Conservation (phyloP, 1,140 invertebrate genomes). For the Drosophila serrata region DNA sequence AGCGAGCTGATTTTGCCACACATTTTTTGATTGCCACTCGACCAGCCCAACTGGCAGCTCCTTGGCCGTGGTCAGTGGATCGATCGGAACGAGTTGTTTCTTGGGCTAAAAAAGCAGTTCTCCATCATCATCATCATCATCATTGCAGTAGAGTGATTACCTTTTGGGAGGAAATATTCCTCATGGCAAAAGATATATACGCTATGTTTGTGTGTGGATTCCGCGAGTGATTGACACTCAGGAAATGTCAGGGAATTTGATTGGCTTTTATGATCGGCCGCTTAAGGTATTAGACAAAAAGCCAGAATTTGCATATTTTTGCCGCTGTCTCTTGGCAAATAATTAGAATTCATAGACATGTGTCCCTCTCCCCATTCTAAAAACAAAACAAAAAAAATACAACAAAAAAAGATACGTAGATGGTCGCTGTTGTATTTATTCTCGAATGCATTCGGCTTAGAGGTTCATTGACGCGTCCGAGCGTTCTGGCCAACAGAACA, state of each 20-base stretch:
- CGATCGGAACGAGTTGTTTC: slow-evolving; percentile 70
- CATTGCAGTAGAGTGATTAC: slow-evolving; percentile 59
- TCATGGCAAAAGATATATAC: neutral
- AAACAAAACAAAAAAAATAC: slow-evolving; percentile 7
- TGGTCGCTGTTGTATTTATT: slow-evolving; percentile 19
- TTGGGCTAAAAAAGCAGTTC: slow-evolving; percentile 54
- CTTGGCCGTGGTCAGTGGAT: slow-evolving; percentile 63
- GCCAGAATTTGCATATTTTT: slow-evolving; percentile 75
- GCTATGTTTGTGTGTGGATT: slow-evolving; percentile 32
- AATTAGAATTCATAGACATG: slow-evolving; percentile 82
- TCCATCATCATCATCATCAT: slow-evolving; percentile 35
- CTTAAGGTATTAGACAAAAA: slow-evolving; percentile 73
- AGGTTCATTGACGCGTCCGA: slow-evolving; percentile 72
- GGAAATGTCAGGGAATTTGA: slow-evolving; percentile 80
- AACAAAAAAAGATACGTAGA: too few relatives aligned
- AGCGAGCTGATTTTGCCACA: slow-evolving; percentile 75
- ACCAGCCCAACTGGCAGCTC: slow-evolving; percentile 41
- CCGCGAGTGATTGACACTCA: slow-evolving; percentile 77
- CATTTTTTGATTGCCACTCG: slow-evolving; percentile 73
- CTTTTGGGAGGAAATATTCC: slow-evolving; percentile 47
- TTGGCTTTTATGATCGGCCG: slow-evolving; percentile 73
- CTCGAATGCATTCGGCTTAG: slow-evolving; percentile 34
- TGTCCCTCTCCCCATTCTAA: slow-evolving; percentile 41
- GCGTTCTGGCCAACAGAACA: slow-evolving; percentile 55
- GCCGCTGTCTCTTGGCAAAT: slow-evolving; percentile 45